Percentiles rank a stretch among this genome's conserved stretches.
phyloP scores from a whole-genome alignment of 2,113 vertebrate genomes.

The Anseranas semipalmata region DNA sequence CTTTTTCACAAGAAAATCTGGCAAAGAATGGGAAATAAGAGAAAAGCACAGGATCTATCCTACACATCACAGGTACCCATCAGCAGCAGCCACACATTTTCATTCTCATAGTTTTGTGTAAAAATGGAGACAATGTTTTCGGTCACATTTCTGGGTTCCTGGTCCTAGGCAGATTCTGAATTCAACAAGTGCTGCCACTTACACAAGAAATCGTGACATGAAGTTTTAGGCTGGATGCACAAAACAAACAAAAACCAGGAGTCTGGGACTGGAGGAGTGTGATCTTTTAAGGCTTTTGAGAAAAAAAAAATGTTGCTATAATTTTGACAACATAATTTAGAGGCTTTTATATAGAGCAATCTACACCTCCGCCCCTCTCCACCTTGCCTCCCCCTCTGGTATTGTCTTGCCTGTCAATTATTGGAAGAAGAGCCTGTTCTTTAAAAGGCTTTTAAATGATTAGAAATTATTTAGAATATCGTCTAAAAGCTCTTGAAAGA shows the following conservation, averaged over 20 bases:
- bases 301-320: slow-evolving; percentile 66
- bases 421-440: slow-evolving; percentile 71
- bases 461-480: slow-evolving; percentile 76
- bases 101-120: neutral
- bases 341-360: slow-evolving; percentile 76
- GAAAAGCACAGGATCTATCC: neutral
- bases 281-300: slow-evolving; percentile 57
- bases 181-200: slow-evolving; percentile 17
- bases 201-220: slow-evolving; percentile 28
- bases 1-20: neutral
- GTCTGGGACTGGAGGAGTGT: slow-evolving; percentile 50
- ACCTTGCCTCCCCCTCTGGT: slow-evolving; percentile 67
- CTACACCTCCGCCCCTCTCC: slow-evolving; percentile 73
- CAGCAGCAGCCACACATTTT: neutral
- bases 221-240: slow-evolving; percentile 55
- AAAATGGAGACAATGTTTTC: slow-evolving; percentile 2
- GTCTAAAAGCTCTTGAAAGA: slow-evolving; percentile 73
- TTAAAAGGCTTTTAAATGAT: slow-evolving; percentile 78
- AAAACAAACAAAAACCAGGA: slow-evolving; percentile 71
- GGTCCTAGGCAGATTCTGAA: slow-evolving; percentile 9
- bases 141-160: neutral
- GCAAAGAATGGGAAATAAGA: neutral
- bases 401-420: slow-evolving; percentile 79
- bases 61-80: neutral
- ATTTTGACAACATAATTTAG: slow-evolving; percentile 81